Percentiles rank a stretch among this genome's conserved stretches.
These are phyloP conservation scores for Brotula barbata DNA, from an alignment of 2,797 vertebrate species.

Conservation along the genomic window DNA sequence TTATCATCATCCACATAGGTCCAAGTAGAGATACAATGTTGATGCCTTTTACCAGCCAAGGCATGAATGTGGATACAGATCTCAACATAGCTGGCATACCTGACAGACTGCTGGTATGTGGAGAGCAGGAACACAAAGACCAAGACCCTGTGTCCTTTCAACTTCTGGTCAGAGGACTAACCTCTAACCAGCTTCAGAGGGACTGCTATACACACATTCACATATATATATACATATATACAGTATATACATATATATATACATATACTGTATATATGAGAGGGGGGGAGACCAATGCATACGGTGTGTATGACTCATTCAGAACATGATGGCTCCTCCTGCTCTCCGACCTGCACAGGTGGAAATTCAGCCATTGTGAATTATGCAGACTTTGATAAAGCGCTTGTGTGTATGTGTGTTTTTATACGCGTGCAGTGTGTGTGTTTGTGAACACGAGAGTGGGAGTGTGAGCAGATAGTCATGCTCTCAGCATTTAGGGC, in stretches of 20 bases:
- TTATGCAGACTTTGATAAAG: conserved; percentile 8
- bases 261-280: no score
- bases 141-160: conserved; percentile 8
- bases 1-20: conserved; percentile 35
- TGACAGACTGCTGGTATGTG: conserved; percentile 53
- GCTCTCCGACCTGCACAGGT: conserved; percentile 59
- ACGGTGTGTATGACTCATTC: conserved; percentile 65
- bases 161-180: neutral
- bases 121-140: conserved; percentile 23
- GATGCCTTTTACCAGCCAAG: conserved; percentile 34
- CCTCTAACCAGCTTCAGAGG: neutral
- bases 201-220: no score
- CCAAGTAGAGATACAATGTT: conserved; percentile 1
- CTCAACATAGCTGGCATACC: conserved; percentile 61
- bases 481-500: conserved; percentile 33
- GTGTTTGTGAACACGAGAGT: neutral
- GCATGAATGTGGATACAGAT: conserved; percentile 50
- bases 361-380: conserved; percentile 47
- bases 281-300: conserved; percentile 28
- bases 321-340: conserved; percentile 58
- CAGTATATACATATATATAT: no score
- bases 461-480: conserved; percentile 41
- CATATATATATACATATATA: neutral
- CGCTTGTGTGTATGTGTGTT: conserved; percentile 22
- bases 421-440: conserved; percentile 8